These are phyloP conservation scores for Eupsilia transversa DNA, from an alignment of 2,888 invertebrate genomes.

Conservation along the genomic window DNA sequence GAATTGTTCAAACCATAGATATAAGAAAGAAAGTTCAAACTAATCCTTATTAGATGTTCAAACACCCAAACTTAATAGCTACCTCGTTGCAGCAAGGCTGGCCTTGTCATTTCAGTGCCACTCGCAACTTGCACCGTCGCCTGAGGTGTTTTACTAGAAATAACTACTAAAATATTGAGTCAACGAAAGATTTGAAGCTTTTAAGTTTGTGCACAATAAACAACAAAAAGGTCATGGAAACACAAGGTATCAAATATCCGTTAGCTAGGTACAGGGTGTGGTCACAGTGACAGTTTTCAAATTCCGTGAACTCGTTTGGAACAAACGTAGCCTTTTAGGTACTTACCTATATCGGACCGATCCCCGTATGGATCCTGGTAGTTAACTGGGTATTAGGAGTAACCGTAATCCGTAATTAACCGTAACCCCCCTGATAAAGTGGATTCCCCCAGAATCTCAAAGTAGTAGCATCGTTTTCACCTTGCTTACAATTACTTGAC, in stretches of 20 bases:
- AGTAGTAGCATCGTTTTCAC: not conserved
- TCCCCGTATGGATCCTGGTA: not conserved
- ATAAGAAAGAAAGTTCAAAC: too few species aligned
- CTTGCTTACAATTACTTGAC: slow-evolving; percentile 22
- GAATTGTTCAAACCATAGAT: too few species aligned
- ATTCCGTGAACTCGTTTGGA: slow-evolving; percentile 17
- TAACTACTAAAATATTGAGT: slow-evolving; percentile 29
- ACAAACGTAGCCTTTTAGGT: not conserved
- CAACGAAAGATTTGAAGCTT: slow-evolving; percentile 38
- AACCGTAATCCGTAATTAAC: not conserved
- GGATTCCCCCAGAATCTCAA: not conserved
- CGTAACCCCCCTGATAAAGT: too few species aligned
- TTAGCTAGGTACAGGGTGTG: slow-evolving; percentile 37
- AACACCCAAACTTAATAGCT: slow-evolving; percentile 5
- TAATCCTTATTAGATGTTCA: slow-evolving; percentile 3
- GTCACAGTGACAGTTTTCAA: slow-evolving; percentile 22
- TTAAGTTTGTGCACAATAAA: slow-evolving; percentile 19
- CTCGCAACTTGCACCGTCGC: slow-evolving; percentile 18
- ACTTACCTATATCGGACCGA: not conserved
- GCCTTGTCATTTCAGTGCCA: slow-evolving; percentile 24
- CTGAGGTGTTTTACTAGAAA: slow-evolving; percentile 20
- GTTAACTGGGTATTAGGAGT: not conserved
- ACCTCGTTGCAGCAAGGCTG: slow-evolving; percentile 15
- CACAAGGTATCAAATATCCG: slow-evolving; percentile 38
- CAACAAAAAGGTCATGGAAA: slow-evolving; percentile 47